A percentile compares a stretch with the other conserved stretches of the same genome.
Conservation (phyloP, 2,113 vertebrate species). For the Amphiprion ocellaris region DNA sequence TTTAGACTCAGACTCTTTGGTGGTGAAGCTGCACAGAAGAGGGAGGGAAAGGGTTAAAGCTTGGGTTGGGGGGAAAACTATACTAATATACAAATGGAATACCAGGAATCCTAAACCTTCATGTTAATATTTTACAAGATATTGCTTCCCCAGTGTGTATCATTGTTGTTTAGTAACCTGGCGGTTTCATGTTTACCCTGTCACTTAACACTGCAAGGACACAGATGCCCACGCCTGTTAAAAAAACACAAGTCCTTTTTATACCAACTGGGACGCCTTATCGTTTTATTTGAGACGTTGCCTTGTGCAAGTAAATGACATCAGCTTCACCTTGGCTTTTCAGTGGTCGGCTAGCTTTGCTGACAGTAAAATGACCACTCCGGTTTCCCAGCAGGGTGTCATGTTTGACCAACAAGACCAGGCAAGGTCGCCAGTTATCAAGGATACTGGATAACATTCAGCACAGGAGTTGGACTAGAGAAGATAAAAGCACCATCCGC, state of each 20-base stretch:
- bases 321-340: constrained; percentile 67
- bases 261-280: constrained; percentile 60
- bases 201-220: constrained; percentile 24
- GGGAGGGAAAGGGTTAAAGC: constrained; percentile 28
- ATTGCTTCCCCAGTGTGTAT: constrained; percentile 5
- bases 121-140: constrained; percentile 48
- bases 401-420: constrained; percentile 59
- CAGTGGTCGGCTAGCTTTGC: constrained; percentile 15
- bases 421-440: constrained; percentile 63
- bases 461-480: constrained; percentile 22
- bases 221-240: constrained; percentile 38
- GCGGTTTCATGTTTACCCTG: constrained; percentile 49
- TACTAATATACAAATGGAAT: neutral
- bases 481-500: constrained; percentile 53
- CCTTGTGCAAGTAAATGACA: constrained; percentile 65
- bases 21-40: constrained; percentile 79
- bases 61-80: neutral
- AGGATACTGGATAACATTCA: constrained; percentile 46
- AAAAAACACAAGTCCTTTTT: constrained; percentile 60
- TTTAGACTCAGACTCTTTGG: constrained; percentile 84
- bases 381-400: constrained; percentile 61
- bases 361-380: constrained; percentile 49
- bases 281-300: constrained; percentile 36
- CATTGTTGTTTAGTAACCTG: constrained; percentile 41
- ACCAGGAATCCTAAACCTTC: neutral